A percentile compares a stretch with the other conserved stretches of the same genome.
phyloP scores from a whole-genome alignment of 2,797 vertebrate genomes.

The Falco columbarius region DNA sequence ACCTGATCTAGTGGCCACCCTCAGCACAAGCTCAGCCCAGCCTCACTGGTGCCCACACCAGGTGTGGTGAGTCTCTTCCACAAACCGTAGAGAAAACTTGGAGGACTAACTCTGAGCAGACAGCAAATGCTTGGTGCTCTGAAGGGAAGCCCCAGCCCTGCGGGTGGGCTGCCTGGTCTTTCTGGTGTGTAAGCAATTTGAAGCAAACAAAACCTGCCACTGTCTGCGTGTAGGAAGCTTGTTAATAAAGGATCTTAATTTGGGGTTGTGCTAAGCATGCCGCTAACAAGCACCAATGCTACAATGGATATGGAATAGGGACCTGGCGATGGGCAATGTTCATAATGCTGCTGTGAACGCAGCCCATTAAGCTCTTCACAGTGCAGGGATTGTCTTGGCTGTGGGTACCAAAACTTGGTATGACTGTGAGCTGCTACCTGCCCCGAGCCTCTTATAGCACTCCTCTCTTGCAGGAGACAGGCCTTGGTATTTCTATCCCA shows the following conservation, averaged over 20 bases:
- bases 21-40: not conserved
- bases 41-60: accelerated
- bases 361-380: not conserved
- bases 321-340: accelerated
- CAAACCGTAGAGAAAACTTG: accelerated
- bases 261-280: not conserved
- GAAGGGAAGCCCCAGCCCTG: not conserved
- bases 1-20: not conserved
- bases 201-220: not conserved
- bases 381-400: not conserved
- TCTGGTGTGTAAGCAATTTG: not conserved
- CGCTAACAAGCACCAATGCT: not conserved
- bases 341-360: not conserved
- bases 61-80: not conserved
- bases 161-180: not conserved
- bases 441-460: not conserved
- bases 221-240: not conserved
- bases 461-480: not conserved
- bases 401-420: accelerated
- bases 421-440: accelerated
- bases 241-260: not conserved
- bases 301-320: not conserved
- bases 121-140: not conserved
- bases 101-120: not conserved
- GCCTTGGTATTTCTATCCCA: not conserved